A percentile compares a stretch with the other conserved stretches of the same genome.
Evolutionary conservation across 2,888 invertebrate species (phyloP).

Genomic region (Cenopis cana): DNA sequence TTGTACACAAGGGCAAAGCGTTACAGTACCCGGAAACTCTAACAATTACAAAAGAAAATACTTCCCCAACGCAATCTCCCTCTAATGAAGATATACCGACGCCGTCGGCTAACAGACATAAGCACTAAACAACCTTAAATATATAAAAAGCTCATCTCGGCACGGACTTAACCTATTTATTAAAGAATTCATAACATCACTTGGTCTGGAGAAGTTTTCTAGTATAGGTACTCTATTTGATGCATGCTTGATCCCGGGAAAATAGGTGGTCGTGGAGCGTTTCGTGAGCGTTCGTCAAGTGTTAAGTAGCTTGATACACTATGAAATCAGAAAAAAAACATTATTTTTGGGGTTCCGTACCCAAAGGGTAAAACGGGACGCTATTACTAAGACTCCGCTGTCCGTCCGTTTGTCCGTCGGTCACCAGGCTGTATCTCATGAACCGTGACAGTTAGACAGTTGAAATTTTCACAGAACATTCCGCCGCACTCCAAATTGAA

Average conservation of each 20-base stretch:
- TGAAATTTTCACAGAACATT: too few species aligned
- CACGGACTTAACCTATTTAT: slow-evolving; percentile 11
- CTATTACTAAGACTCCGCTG: too few species aligned
- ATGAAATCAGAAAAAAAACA: too few species aligned
- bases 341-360: too few species aligned
- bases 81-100: slow-evolving; percentile 31
- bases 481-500: too few species aligned
- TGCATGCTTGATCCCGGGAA: background rate
- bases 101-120: background rate
- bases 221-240: slow-evolving; percentile 1
- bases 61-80: slow-evolving; percentile 30
- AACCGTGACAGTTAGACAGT: too few species aligned
- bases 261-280: background rate
- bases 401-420: too few species aligned
- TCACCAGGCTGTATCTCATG: too few species aligned
- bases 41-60: slow-evolving; percentile 31
- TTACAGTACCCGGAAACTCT: background rate
- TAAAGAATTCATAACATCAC: slow-evolving; percentile 3
- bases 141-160: slow-evolving; percentile 20
- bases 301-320: background rate
- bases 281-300: slow-evolving; percentile 14
- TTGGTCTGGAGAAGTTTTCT: slow-evolving; percentile 7
- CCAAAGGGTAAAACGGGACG: too few species aligned
- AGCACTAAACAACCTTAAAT: slow-evolving; percentile 19
- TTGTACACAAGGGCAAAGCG: too few species aligned